phyloP scores from a whole-genome alignment of 2,888 invertebrate genomes.

The Sialis fuliginosa region DNA sequence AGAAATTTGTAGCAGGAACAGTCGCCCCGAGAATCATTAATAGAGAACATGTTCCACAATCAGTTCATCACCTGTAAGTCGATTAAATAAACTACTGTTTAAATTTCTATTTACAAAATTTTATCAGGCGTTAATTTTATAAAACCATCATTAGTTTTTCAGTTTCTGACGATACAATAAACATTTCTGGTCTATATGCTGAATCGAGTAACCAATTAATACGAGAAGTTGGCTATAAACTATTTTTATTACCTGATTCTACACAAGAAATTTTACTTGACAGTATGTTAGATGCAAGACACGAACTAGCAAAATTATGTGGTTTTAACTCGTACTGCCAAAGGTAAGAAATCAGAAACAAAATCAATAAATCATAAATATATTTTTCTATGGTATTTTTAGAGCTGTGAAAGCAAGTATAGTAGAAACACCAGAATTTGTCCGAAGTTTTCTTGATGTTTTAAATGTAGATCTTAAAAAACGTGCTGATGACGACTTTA shows the following conservation, averaged over 20 bases:
- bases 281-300: conserved; percentile 53
- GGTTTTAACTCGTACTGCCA: conserved; percentile 83
- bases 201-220: conserved; percentile 63
- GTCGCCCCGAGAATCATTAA: conserved; percentile 49
- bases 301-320: conserved; percentile 68
- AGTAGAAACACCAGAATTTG: conserved; percentile 63
- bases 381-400: conserved; percentile 11
- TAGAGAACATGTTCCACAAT: conserved; percentile 46
- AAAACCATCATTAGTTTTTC: too few species aligned
- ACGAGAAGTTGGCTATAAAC: conserved; percentile 74
- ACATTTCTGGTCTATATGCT: conserved; percentile 53
- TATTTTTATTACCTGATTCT: conserved; percentile 63
- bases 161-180: too few species aligned
- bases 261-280: conserved; percentile 59
- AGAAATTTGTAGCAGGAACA: conserved; percentile 64
- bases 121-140: too few species aligned
- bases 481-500: conserved; percentile 57
- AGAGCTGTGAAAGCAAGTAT: conserved; percentile 79
- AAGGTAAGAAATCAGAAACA: conserved; percentile 26
- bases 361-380: neutral
- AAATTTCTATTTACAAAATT: too few species aligned
- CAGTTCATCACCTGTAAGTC: conserved; percentile 47
- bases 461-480: conserved; percentile 51
- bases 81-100: too few species aligned
- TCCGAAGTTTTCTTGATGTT: conserved; percentile 60